Percentiles rank a stretch among this genome's conserved stretches.
These are phyloP conservation scores for Parauchenoglanis ngamensis DNA, from an alignment of 2,797 vertebrate genomes.

Conservation along the genomic window DNA sequence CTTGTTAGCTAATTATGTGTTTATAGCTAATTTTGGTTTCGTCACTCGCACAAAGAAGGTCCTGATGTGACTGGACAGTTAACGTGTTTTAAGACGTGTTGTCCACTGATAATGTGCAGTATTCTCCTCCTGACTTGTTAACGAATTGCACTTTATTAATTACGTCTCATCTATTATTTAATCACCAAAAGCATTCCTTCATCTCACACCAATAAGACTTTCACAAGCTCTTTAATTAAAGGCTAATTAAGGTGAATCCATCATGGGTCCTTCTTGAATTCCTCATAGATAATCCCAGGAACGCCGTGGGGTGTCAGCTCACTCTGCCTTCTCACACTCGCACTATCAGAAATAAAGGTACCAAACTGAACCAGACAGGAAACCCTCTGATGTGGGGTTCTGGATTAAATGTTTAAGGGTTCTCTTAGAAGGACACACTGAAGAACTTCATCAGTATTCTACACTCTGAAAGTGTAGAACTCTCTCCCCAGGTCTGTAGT, in stretches of 20 bases:
- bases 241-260: slow-evolving; percentile 86
- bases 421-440: not conserved
- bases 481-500: not conserved
- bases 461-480: not conserved
- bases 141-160: slow-evolving; percentile 73
- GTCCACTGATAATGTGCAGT: slow-evolving; percentile 32
- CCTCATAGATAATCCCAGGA: slow-evolving; percentile 52
- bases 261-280: slow-evolving; percentile 76
- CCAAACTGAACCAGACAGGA: slow-evolving; percentile 25
- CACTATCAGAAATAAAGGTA: not conserved
- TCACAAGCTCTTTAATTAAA: slow-evolving; percentile 85
- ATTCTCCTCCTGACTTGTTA: slow-evolving; percentile 62
- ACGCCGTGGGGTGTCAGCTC: slow-evolving; percentile 23
- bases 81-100: not conserved
- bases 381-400: slow-evolving; percentile 25
- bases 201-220: slow-evolving; percentile 76
- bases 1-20: not conserved
- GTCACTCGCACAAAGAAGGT: not conserved
- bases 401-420: slow-evolving; percentile 1
- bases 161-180: slow-evolving; percentile 68
- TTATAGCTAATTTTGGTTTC: not conserved
- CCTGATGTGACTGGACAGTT: not conserved
- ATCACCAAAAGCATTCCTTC: slow-evolving; percentile 46
- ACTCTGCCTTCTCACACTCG: slow-evolving; percentile 25
- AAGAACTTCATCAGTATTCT: not conserved